phyloP scores from a whole-genome alignment of 2,888 invertebrate species.

The Tuberolachnus salignus region DNA sequence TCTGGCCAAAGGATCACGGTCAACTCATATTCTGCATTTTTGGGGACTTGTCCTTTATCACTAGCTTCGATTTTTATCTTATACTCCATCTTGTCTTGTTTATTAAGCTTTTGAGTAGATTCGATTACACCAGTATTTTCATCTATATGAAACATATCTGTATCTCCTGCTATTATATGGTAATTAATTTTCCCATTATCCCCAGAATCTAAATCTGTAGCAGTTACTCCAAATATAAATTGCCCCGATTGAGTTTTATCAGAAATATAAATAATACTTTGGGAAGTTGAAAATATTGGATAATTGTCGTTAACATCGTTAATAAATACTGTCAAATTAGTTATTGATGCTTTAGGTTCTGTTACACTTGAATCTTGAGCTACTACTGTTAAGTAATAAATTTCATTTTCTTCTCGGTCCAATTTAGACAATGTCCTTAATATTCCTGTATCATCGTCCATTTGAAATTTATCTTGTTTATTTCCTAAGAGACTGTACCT shows the following conservation, averaged over 20 bases:
- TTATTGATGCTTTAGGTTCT: conserved; percentile 80
- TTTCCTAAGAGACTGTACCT: conserved; percentile 83
- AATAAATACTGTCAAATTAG: conserved; percentile 80
- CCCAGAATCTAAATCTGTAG: conserved; percentile 82
- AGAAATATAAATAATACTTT: conserved; percentile 81
- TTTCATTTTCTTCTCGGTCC: conserved; percentile 79
- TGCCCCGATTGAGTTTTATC: conserved; percentile 76
- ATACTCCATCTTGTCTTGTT: conserved; percentile 63
- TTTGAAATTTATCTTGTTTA: conserved; percentile 78
- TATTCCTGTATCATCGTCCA: conserved; percentile 79
- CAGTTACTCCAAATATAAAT: conserved; percentile 90
- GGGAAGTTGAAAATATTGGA: conserved; percentile 75
- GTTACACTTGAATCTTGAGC: conserved; percentile 89
- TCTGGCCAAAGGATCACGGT: conserved; percentile 78
- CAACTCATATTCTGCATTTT: conserved; percentile 76
- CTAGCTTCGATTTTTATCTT: conserved; percentile 78
- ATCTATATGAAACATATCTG: conserved; percentile 79
- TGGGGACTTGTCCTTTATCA: conserved; percentile 76
- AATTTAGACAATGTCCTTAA: conserved; percentile 75
- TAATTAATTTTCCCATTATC: conserved; percentile 82
- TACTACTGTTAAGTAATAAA: conserved; percentile 81
- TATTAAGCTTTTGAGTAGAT: conserved; percentile 70
- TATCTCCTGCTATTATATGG: conserved; percentile 77
- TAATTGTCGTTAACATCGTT: conserved; percentile 86
- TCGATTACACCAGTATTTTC: conserved; percentile 85